Conservation (phyloP, 2,888 invertebrate species). For the Machimus atricapillus region DNA sequence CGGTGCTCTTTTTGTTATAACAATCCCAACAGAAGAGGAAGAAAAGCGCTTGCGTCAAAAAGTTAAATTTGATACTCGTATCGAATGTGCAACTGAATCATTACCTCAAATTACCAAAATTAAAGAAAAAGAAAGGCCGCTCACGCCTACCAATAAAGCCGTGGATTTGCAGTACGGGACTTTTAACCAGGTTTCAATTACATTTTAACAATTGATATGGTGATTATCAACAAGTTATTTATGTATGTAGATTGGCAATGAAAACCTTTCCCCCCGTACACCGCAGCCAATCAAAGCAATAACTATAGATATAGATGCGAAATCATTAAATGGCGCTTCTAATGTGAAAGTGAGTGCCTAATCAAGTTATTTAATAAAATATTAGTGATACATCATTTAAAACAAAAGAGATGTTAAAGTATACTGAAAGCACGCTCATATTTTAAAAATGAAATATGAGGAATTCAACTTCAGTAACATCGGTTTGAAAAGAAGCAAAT, state of each 20-base stretch:
- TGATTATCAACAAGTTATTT: background rate
- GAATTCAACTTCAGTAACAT: no score
- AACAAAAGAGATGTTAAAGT: no score
- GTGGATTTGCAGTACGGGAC: conserved; percentile 22
- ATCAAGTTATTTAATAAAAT: background rate
- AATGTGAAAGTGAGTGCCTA: background rate
- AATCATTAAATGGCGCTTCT: background rate
- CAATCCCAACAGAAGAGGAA: conserved; percentile 67
- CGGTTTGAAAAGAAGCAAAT: no score
- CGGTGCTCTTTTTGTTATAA: conserved; percentile 68
- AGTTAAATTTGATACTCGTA: background rate
- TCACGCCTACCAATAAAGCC: background rate
- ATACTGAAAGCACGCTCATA: no score
- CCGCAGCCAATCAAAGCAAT: background rate
- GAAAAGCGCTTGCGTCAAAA: conserved; percentile 44
- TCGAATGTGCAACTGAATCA: background rate
- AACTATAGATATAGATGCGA: background rate
- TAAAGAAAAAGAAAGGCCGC: background rate
- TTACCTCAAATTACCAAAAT: background rate
- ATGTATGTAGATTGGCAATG: background rate
- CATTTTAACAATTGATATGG: background rate
- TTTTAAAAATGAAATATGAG: no score
- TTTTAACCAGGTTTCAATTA: conserved; percentile 19
- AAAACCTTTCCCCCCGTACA: background rate
- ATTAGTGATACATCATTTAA: background rate